Percentiles rank a stretch among this genome's conserved stretches.
Conservation (phyloP, 2,888 invertebrate species). For the Temnothorax rugatulus region DNA sequence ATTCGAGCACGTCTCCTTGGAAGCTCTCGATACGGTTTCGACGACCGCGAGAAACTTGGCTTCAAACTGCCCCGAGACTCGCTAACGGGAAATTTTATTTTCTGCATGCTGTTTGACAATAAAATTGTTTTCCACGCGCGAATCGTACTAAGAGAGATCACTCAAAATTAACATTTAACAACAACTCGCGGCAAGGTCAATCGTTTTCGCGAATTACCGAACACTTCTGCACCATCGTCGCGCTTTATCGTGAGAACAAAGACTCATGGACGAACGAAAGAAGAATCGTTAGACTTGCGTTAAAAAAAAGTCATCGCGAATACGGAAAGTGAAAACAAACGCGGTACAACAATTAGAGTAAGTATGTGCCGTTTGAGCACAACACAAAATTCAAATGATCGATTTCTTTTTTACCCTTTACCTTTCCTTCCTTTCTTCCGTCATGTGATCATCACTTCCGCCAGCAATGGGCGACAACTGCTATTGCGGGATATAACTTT, state of each 20-base stretch:
- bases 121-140: not conserved
- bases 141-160: not conserved
- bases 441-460: conserved; percentile 44
- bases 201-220: not conserved
- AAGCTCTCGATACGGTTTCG: not conserved
- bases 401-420: not conserved
- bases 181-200: not conserved
- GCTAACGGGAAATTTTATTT: conserved; percentile 4
- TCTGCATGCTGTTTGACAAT: not conserved
- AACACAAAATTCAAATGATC: conserved; percentile 41
- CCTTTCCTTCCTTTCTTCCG: conserved; percentile 24
- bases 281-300: conserved; percentile 29
- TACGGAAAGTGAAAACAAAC: conserved; percentile 38
- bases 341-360: conserved; percentile 60
- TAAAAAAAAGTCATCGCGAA: conserved; percentile 22
- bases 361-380: conserved; percentile 45
- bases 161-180: not conserved
- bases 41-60: not conserved
- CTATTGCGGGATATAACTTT: conserved; percentile 75
- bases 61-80: not conserved
- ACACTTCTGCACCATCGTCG: too few species aligned
- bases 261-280: not conserved
- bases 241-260: conserved; percentile 5
- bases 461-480: conserved; percentile 31
- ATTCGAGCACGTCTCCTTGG: conserved; percentile 4